These are phyloP conservation scores for Delichon dasypus DNA, from an alignment of 2,797 vertebrate species.

Conservation along the genomic window DNA sequence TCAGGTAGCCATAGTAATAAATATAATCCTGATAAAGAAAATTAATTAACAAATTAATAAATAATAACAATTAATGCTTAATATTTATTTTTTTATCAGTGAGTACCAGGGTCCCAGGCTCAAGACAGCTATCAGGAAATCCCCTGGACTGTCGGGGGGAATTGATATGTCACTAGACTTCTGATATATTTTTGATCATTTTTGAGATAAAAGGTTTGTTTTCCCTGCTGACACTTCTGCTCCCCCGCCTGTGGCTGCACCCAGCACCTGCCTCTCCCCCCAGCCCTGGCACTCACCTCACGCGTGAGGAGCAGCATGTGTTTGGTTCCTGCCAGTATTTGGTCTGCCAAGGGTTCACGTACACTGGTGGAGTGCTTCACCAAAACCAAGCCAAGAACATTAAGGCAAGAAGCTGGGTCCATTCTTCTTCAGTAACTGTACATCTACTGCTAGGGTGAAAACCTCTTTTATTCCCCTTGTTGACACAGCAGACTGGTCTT, in stretches of 20 bases:
- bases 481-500: background rate
- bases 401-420: background rate
- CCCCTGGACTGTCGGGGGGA: background rate
- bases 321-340: background rate
- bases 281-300: accelerated
- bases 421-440: background rate
- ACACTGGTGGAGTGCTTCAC: background rate
- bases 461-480: background rate
- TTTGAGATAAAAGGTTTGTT: background rate
- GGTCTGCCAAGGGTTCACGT: background rate
- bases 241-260: accelerated
- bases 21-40: background rate
- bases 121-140: background rate
- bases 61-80: background rate
- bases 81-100: background rate
- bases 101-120: background rate
- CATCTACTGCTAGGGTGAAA: background rate
- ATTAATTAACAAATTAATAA: background rate
- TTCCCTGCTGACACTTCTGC: background rate
- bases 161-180: background rate
- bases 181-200: background rate
- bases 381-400: background rate
- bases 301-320: accelerated
- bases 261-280: accelerated
- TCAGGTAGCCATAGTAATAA: background rate